Base-by-base conservation (phyloP, 2,113 vertebrate species). In the Chascanopsetta lugubris region DNA sequence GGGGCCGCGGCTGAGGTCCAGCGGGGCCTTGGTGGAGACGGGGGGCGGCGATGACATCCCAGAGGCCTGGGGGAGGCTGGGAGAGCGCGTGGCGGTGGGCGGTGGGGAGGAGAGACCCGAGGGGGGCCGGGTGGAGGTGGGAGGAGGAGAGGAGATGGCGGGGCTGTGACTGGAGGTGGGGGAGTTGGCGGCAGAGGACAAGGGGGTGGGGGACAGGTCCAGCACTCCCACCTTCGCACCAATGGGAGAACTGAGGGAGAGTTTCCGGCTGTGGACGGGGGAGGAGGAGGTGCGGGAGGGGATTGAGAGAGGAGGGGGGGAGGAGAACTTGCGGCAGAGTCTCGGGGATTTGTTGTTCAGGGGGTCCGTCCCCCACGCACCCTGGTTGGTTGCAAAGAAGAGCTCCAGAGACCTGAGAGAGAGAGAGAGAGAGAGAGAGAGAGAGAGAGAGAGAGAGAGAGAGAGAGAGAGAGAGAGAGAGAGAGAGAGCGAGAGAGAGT, bases 261-360 rank as follows among this genome's bases (percentile, higher is more conserved):
- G 90, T 69, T 99, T 98, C 43, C 96, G 93, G 29, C 92, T 89
- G 78, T 95, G 94, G 70, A 96, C 93, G 0, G 96, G 96, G 5
- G 97, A 99, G 53, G 97, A 99, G 53, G 94, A 93, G 0, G 95
- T 95, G 75, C 95, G 93, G n/a, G 95, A 94, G 49, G 92, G 82
- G 68, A 96, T 90, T 10, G 93, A 92, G 55, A 96, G 68, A 0
- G 96, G 95, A 6, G 96, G 97, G 25, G 96, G 96, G 20, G 96
- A 96, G 68, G 97, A 98, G 59, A 97, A 97, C 79, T 99, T 99
- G 78, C 96, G 95, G 61, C 93, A 95, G 8, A 97, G 90, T 7
- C 92, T 92, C 0, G 96, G 96, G 2, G 96, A 97, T 70, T 97
- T 98, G 63, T 94, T 96, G 73, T 88, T 90, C 68, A 94, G 51